Evolutionary conservation across 2,797 vertebrate species (phyloP).

Genomic region (Falco columbarius): DNA sequence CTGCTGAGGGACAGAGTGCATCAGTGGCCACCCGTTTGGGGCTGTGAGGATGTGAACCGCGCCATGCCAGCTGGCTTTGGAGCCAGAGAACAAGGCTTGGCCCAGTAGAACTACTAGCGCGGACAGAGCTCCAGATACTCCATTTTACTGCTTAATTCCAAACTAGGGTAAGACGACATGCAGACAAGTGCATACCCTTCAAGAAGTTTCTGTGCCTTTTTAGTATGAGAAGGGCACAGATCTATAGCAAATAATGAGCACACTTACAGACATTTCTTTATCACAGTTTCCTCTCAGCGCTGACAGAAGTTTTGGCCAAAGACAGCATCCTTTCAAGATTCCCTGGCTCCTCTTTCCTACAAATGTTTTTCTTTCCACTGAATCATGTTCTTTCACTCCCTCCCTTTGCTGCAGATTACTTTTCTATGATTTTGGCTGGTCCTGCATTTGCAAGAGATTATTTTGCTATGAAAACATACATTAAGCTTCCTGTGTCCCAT

Average conservation of each 20-base stretch:
- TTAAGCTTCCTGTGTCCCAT: conserved; percentile 4
- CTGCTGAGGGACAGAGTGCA: not conserved
- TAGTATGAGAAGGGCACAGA: not conserved
- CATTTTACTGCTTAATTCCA: not conserved
- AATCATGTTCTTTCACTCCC: conserved; percentile 10
- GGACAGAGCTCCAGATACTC: not conserved
- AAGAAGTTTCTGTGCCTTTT: not conserved
- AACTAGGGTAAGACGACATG: not conserved
- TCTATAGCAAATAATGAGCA: not conserved
- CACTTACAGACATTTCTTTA: not conserved
- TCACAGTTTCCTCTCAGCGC: not conserved
- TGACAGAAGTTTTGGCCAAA: conserved; percentile 8
- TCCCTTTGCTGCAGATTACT: not conserved
- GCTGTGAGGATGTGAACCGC: not conserved
- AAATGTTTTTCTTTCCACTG: conserved; percentile 52
- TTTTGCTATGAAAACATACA: conserved; percentile 35
- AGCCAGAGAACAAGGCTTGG: not conserved
- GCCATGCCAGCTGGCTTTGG: not conserved
- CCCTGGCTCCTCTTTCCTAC: not conserved
- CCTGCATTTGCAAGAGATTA: conserved; percentile 13
- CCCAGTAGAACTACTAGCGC: not conserved
- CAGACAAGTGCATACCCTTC: not conserved
- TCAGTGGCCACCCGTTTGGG: not conserved
- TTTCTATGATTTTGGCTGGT: not conserved
- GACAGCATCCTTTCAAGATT: conserved; percentile 35